phyloP scores from a whole-genome alignment of 2,113 vertebrate species.

The Spea bombifrons region DNA sequence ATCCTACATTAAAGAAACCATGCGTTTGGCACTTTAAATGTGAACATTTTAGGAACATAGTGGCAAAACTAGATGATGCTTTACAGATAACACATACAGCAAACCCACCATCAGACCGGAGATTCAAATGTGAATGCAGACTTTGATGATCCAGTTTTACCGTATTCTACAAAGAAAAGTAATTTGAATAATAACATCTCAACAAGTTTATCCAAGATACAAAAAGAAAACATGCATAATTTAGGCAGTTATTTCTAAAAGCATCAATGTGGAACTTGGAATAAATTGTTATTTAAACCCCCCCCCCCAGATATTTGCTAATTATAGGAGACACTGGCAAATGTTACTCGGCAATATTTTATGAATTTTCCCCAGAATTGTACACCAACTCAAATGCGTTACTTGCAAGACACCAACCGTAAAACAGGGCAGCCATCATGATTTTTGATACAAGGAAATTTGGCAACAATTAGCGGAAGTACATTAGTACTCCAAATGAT shows the following conservation, averaged over 20 bases:
- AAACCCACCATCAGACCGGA: not conserved
- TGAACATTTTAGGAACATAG: slow-evolving; percentile 17
- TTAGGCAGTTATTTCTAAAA: slow-evolving; percentile 4
- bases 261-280: slow-evolving; percentile 1
- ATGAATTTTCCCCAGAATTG: too few relatives aligned
- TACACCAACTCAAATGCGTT: too few relatives aligned
- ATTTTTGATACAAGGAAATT: too few relatives aligned
- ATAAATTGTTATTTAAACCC: not conserved
- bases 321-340: too few relatives aligned
- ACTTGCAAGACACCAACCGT: too few relatives aligned
- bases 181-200: slow-evolving; percentile 3
- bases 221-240: slow-evolving; percentile 34
- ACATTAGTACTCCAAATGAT: too few relatives aligned
- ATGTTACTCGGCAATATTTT: too few relatives aligned
- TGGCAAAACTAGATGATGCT: slow-evolving; percentile 1
- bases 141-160: not conserved
- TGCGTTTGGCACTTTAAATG: slow-evolving; percentile 36
- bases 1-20: slow-evolving; percentile 14
- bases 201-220: slow-evolving; percentile 24
- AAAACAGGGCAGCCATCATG: too few relatives aligned
- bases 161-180: slow-evolving; percentile 11
- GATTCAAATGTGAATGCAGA: slow-evolving; percentile 8
- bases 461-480: too few relatives aligned
- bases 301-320: too few relatives aligned
- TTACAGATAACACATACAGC: slow-evolving; percentile 7